Conservation (phyloP, 2,888 invertebrate genomes). For the Euzetes globulus region DNA sequence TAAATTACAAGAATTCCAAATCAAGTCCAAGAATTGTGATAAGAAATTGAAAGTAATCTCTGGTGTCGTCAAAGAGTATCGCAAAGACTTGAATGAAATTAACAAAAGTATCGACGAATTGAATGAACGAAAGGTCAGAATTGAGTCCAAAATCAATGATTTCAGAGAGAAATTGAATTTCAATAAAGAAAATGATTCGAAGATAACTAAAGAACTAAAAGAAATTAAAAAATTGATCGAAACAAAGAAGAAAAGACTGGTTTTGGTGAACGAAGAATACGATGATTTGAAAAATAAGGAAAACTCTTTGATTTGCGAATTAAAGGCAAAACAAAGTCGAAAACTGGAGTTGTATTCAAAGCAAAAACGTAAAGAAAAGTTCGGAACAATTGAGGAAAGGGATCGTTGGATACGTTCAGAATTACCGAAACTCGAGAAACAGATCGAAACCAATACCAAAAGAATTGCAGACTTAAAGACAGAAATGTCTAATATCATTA, state of each 20-base stretch:
- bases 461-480: conserved; percentile 63
- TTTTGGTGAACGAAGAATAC: conserved; percentile 47
- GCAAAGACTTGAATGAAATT: background rate
- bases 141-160: background rate
- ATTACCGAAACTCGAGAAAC: conserved; percentile 80
- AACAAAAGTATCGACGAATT: background rate
- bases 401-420: conserved; percentile 96
- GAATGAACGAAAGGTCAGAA: background rate
- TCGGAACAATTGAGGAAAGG: conserved; percentile 78
- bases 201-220: background rate
- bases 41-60: background rate
- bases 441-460: conserved; percentile 72
- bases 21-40: conserved; percentile 58
- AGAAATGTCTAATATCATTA: conserved; percentile 56
- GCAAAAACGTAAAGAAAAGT: conserved; percentile 93
- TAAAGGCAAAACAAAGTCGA: conserved; percentile 85
- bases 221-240: background rate
- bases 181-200: conserved; percentile 60
- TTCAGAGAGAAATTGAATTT: background rate
- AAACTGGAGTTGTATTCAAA: conserved; percentile 94
- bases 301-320: conserved; percentile 77
- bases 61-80: background rate
- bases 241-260: background rate
- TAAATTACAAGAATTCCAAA: conserved; percentile 76
- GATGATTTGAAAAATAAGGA: conserved; percentile 89